phyloP scores from a whole-genome alignment of 2,797 vertebrate species.

The Sciurus vulgaris region DNA sequence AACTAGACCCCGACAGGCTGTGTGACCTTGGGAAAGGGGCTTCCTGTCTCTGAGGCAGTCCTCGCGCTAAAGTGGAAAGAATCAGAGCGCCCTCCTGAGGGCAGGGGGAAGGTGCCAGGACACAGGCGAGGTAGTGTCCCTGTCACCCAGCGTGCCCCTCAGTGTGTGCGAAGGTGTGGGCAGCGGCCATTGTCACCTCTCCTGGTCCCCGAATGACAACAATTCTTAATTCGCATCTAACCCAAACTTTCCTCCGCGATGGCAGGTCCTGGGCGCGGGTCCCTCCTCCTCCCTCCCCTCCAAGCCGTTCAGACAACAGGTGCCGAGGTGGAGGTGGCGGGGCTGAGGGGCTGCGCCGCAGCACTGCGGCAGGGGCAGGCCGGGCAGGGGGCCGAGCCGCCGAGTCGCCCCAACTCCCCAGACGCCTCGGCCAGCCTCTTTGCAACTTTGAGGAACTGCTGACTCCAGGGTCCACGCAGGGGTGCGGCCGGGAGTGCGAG shows the following conservation, averaged over 20 bases:
- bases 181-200: not conserved
- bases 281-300: not conserved
- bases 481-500: not conserved
- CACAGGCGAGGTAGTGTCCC: not conserved
- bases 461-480: not conserved
- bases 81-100: not conserved
- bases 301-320: conserved; percentile 47
- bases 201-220: not conserved
- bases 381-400: not conserved
- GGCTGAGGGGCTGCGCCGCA: conserved; percentile 28
- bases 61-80: conserved; percentile 42
- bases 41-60: conserved; percentile 6
- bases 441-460: conserved; percentile 64
- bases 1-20: not conserved
- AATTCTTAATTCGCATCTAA: not conserved
- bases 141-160: not conserved
- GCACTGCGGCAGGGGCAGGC: conserved; percentile 70
- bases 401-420: not conserved
- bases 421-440: not conserved
- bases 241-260: conserved; percentile 30
- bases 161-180: not conserved
- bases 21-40: conserved; percentile 76
- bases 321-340: not conserved
- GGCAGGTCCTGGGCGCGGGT: not conserved
- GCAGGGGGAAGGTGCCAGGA: not conserved